Base-by-base conservation (phyloP, 37 sponge, comb jelly and placozoan genomes). In the Oopsacas minuta region DNA sequence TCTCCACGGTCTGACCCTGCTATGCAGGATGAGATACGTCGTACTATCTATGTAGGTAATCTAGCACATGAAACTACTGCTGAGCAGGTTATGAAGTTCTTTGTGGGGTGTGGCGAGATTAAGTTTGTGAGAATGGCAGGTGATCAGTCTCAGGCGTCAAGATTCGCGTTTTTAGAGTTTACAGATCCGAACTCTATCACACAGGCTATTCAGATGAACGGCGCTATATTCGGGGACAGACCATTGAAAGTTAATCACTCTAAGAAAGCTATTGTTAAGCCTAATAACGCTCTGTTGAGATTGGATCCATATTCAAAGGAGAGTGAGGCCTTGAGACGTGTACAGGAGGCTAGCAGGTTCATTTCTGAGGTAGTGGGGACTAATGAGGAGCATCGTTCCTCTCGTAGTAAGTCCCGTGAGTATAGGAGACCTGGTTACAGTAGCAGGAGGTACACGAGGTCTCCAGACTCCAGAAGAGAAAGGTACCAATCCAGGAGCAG, bases 111-210 rank as follows among this genome's bases (percentile, higher is more conserved):
- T 88, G 98, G 98, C 12, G 95, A 97, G 88, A 92, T 97, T 39
- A 94, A 89, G 42, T 94, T 90, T 86, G 94, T 97, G 0, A 53
- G 96, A 36, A 94, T 97, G 92, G 94, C 94, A 1, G 96, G 95
- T 38, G 98, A 97, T 51, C 94, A 92, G 90, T 91, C 96, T 15
- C 96, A 97, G 84, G 90, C 94, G 36, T 91, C 93, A 36, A 96
- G 97, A 83, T 97, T 94, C 89, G 98, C 93, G n/a, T 97, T 97
- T 91, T 88, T 97, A 10, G 98, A 97, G 88, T 97, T 94, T 90
- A 81, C 91, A 1, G 85, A 86, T 37, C 91, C 87, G 0, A 90
- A 87, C 36, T 94, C 98, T 0, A 92, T 97, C 38, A 85, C 88
- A 8, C 85, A 88, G 38, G 95, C 98, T 10, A 84, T 97, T 32